Evolutionary conservation across 2,888 invertebrate genomes (phyloP), one percentile per base, ranked within the genome.

Genomic region (Aleiodes leptofemur): DNA sequence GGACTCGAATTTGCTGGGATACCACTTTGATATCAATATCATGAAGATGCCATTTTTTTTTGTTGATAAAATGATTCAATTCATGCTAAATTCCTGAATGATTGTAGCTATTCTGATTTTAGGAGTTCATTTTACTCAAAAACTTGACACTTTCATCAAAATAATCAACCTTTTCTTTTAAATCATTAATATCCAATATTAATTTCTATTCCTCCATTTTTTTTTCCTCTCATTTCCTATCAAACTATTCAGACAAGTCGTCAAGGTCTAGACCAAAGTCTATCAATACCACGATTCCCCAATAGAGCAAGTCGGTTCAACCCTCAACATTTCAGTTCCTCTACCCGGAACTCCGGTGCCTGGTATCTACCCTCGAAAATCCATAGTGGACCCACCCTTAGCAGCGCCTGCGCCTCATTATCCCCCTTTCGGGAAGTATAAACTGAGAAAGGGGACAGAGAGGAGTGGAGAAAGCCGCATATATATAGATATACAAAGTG

Each of bases 341-440:
- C 83, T 85, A 85, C 87, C 86, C 86, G 87, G 87, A 87, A 68
- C 85, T 84, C 80, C 76, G 77, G 82, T 80, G 81, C 80, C 82
- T 82, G 78, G 82, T 86, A 84, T 86, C 85, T 86, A 85, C 86
- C 87, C 86, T 86, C 88, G 86, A 88, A 88, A 88, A 88, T 88
- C 88, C 88, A 88, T 88, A 88, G 86, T 85, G 86, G 86, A 86
- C 86, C 87, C 87, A 86, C 87, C 87, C 86, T 84, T 76, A 76
- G 77, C 71, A 79, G 87, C 88, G 88, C 88, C 77, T 87, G 88
- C 88, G 88, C 87, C 81, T 77, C 78, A 38, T 69, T 51, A 57
- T 43, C 59, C 57, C 68, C 64, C 48, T 59, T 76, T 71, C 68
- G 70, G 74, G 51, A 55, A 68, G 57, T 59, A 23, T 59, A 55